Evolutionary conservation across 2,888 invertebrate genomes (phyloP).

Genomic region (Pandemis corylana): DNA sequence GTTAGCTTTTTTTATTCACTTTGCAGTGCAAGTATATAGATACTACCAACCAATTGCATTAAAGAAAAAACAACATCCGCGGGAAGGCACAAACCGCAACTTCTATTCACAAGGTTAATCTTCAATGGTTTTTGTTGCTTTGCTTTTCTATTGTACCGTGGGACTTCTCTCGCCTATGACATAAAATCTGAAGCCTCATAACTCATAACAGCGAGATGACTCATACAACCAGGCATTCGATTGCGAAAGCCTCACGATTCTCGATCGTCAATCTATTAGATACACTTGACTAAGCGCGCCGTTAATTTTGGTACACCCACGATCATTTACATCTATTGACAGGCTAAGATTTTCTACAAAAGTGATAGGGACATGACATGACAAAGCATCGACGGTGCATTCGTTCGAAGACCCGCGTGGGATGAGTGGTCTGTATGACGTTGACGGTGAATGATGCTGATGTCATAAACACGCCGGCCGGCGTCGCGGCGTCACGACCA

Average conservation of each 20-base stretch:
- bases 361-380: conserved; percentile 13
- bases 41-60: too few species aligned
- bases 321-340: conserved; percentile 34
- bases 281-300: conserved; percentile 35
- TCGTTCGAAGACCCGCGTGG: conserved; percentile 59
- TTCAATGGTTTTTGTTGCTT: conserved; percentile 21
- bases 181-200: conserved; percentile 33
- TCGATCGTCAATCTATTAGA: conserved; percentile 41
- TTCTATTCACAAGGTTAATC: conserved; percentile 6
- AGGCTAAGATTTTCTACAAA: conserved; percentile 1
- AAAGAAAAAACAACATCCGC: background rate
- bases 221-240: conserved; percentile 33
- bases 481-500: conserved; percentile 48
- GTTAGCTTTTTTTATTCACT: too few species aligned
- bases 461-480: conserved; percentile 72
- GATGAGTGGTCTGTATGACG: conserved; percentile 62
- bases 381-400: conserved; percentile 11
- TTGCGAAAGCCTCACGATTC: conserved; percentile 41
- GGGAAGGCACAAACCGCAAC: conserved; percentile 5
- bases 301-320: conserved; percentile 40
- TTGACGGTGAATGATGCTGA: conserved; percentile 70
- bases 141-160: conserved; percentile 21
- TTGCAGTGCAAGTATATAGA: too few species aligned
- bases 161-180: conserved; percentile 37
- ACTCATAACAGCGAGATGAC: conserved; percentile 25